Evolutionary conservation across 2,113 vertebrate species (phyloP).

Genomic region (Phocoena phocoena): DNA sequence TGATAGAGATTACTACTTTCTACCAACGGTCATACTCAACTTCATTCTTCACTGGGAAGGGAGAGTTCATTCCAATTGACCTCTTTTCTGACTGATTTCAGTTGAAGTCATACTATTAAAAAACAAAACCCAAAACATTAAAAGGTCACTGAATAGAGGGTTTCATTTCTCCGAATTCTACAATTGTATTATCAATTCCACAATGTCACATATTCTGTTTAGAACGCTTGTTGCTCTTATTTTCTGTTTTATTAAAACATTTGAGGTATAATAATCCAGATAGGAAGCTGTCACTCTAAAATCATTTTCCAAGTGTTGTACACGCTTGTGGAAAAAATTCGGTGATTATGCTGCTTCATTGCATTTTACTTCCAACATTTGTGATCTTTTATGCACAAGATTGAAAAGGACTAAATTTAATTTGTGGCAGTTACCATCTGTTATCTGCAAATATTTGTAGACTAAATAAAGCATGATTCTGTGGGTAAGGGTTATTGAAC

Average conservation of each 20-base stretch:
- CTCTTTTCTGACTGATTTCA: background rate
- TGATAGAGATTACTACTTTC: background rate
- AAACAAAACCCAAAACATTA: background rate
- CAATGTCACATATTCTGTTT: background rate
- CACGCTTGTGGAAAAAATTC: rapidly evolving
- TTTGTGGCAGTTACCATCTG: background rate
- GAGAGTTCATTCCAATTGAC: background rate
- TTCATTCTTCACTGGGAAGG: background rate
- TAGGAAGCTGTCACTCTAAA: background rate
- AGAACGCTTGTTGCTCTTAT: background rate
- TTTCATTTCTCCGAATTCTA: background rate
- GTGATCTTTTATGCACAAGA: background rate
- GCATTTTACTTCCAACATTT: background rate
- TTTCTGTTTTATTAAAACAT: background rate
- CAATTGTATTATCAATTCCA: background rate
- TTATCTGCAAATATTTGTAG: background rate
- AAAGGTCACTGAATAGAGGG: background rate
- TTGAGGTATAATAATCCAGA: background rate
- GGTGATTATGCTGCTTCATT: background rate
- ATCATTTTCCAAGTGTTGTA: background rate
- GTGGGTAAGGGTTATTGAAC: background rate
- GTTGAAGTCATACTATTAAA: background rate
- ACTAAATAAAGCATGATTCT: background rate
- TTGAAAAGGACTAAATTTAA: background rate
- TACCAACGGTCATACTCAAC: background rate